Evolutionary conservation across 2,888 invertebrate genomes (phyloP).

Genomic region (Glyphotaelius pellucidus): DNA sequence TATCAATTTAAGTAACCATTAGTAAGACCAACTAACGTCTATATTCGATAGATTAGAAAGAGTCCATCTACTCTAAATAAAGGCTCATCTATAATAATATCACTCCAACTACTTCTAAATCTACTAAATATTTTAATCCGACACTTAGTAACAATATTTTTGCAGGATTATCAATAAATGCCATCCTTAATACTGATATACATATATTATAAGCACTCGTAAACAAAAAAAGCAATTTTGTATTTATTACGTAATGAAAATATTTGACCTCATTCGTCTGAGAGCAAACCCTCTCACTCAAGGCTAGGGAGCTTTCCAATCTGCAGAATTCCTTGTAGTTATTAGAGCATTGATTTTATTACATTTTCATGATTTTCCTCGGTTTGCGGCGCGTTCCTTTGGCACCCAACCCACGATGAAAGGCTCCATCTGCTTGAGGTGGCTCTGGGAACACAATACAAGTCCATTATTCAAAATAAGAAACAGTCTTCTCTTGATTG

Average conservation of each 20-base stretch:
- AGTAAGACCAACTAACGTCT: too few species aligned
- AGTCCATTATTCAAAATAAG: conserved; percentile 45
- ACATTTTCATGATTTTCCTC: conserved; percentile 55
- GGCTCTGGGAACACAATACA: conserved; percentile 28
- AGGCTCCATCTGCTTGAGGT: conserved; percentile 14
- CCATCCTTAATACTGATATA: not conserved
- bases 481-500: conserved; percentile 46
- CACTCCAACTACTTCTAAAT: too few species aligned
- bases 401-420: not conserved
- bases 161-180: not conserved
- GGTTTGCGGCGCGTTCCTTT: conserved; percentile 31
- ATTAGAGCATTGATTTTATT: conserved; percentile 50
- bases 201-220: not conserved
- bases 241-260: not conserved
- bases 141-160: too few species aligned
- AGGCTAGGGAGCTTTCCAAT: not conserved
- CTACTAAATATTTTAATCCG: too few species aligned
- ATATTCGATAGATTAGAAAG: too few species aligned
- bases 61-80: too few species aligned
- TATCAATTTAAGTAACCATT: too few species aligned
- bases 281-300: not conserved
- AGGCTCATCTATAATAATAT: too few species aligned
- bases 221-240: not conserved
- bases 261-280: not conserved
- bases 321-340: not conserved